Percentiles rank a stretch among this genome's conserved stretches.
phyloP scores from a whole-genome alignment of 1,140 invertebrate genomes.

The Andrena cerasifolii region DNA sequence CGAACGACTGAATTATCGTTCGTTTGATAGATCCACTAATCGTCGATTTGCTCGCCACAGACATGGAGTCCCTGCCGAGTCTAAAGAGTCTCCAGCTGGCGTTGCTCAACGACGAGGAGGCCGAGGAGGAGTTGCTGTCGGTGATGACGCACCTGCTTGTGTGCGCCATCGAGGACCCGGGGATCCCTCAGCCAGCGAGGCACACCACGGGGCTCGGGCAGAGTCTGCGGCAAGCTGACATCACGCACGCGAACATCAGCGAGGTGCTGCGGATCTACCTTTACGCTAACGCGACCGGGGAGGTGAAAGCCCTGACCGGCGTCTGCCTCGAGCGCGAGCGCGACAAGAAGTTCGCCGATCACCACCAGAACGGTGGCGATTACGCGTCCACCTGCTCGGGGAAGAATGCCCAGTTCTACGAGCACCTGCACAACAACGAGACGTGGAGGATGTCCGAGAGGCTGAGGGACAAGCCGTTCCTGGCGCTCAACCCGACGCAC shows the following conservation, averaged over 20 bases:
- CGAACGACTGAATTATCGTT: too few species aligned
- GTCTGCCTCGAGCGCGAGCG: conserved; percentile 89
- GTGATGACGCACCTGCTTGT: conserved; percentile 95
- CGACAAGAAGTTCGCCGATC: conserved; percentile 89
- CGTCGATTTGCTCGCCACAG: conserved; percentile 81
- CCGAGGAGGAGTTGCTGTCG: conserved; percentile 93
- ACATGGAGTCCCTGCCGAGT: conserved; percentile 93
- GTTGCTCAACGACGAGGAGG: conserved; percentile 91
- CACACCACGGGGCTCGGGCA: conserved; percentile 95
- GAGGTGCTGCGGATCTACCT: conserved; percentile 95
- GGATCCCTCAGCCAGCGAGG: conserved; percentile 93
- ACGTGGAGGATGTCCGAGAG: conserved; percentile 90
- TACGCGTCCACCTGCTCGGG: conserved; percentile 84
- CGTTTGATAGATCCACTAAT: not conserved
- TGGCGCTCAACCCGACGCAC: conserved; percentile 91
- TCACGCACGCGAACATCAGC: conserved; percentile 95
- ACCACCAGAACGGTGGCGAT: conserved; percentile 89
- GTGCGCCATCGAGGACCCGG: conserved; percentile 97
- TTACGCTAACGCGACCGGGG: conserved; percentile 92
- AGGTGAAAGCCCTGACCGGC: conserved; percentile 91
- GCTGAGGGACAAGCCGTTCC: conserved; percentile 91
- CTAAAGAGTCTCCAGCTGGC: conserved; percentile 93
- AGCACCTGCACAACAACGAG: conserved; percentile 88
- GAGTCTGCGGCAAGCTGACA: conserved; percentile 94
- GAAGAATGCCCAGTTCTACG: conserved; percentile 90